Evolutionary conservation across 1,140 invertebrate genomes (phyloP), one percentile per base, ranked within the genome.

Genomic region (Brachystomella parvula): DNA sequence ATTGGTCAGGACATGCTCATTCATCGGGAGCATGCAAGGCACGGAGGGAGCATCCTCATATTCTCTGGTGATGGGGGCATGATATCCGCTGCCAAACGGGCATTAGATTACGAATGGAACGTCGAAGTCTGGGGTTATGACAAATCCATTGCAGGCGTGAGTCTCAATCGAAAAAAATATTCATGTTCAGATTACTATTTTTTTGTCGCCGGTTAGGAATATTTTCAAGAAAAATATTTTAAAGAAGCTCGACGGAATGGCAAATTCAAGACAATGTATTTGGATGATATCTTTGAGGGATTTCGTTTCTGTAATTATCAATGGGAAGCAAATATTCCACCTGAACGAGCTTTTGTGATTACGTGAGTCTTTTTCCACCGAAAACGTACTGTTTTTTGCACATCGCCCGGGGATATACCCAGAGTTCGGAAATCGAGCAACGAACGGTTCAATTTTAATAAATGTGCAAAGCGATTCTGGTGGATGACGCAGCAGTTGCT

Each of bases 51-150:
- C 1, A 33, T 71, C 3, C 49, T 71, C 26, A 15, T 71, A 2
- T 64, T 71, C 21, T 64, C 63, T 21, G 70, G 70, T 1, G 70
- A 71, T 33, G 26, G 56, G 29, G 70, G 68, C 31, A 64, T 71
- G 64, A 26, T 71, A 0, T 47, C 49, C 3, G 64, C 63, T 1
- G 63, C 68, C 0, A 32, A 31, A 9, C 68, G 68, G 39, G 70
- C 70, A 15, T 19, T 53, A 17, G 62, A 64, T 31, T 61, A 63
- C 53, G 39, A 56, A 31, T 71, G 67, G 64, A 59, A 61, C 1
- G 70, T 71, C 0, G 66, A 71, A 56, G 56, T 71, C 2, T 71
- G 70, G 70, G 44, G 49, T 9, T 71, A 60, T n/a, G 61, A 64
- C 47, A 64, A 61, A 35, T 63, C 64, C 0, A 30, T 71, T 0